Evolutionary conservation across 2,797 vertebrate species (phyloP), one percentile per base, ranked within the genome.

Genomic region (Champsocephalus esox): DNA sequence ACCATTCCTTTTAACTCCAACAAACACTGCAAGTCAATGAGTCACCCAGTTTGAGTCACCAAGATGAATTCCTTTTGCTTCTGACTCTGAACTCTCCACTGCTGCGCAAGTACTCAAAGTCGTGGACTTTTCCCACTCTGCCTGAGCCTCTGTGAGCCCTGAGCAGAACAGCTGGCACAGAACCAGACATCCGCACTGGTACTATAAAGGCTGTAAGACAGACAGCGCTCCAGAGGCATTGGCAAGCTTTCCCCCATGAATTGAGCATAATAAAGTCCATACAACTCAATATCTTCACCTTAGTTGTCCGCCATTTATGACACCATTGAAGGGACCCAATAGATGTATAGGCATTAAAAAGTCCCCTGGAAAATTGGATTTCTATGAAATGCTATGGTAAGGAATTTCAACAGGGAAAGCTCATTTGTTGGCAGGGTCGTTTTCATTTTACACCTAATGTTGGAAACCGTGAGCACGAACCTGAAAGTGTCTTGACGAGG

Each of bases 391-490:
- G 83, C 87, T 82, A 80, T 75, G 75, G 79, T 57, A 73, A 90
- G 82, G 89, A 93, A 92, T 92, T 92, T 93, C 93, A 90, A 92
- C 84, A 85, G 86, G 90, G 84, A 70, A 79, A 82, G 74, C 81
- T 80, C 60, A 86, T 88, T 87, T 88, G 68, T 83, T 91, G 89
- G 86, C 88, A 88, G 57, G 19, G 57, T 13, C 52, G 79, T 76
- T 54, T 71, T 41, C 66, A 81, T 89, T 88, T 86, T 56, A 38
- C 34, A 38, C 34, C 34, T 38, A 38, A 38, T 38, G 34, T 38
- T 38, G 8, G 34, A 38, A 38, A 38, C 8, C 8, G 8, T 38
- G 34, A 1, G 34, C 34, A 9, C 8, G 57, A 61, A 77, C 70
- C 56, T 24, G 24, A 77, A 84, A 75, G 62, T 41, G 70, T 75